A percentile compares a stretch with the other conserved stretches of the same genome.
These are phyloP conservation scores for Cliona cf. orientalis DNA, from an alignment of 37 sponge, comb jelly and placozoan species.

Conservation along the genomic window DNA sequence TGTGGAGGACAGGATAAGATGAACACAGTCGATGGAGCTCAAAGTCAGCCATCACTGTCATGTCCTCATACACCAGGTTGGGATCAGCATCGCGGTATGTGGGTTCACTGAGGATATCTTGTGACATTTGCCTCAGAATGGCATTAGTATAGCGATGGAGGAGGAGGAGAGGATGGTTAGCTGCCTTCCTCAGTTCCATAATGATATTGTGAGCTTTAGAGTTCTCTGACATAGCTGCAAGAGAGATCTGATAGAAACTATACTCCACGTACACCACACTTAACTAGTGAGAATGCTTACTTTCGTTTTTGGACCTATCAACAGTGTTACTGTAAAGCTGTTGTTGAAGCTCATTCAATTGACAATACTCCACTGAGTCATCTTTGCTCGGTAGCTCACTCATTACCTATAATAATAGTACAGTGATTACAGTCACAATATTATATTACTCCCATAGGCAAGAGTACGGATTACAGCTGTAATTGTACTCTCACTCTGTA, in stretches of 20 bases:
- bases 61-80: conserved; percentile 54
- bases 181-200: conserved; percentile 53
- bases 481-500: not conserved
- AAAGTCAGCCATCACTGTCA: conserved; percentile 74
- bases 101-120: conserved; percentile 52
- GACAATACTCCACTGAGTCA: conserved; percentile 20
- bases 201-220: conserved; percentile 22
- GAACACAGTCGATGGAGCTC: conserved; percentile 64
- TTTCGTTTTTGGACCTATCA: conserved; percentile 6
- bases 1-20: too few species aligned
- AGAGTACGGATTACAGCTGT: not conserved
- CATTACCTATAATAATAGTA: conserved; percentile 24
- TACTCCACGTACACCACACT: not conserved
- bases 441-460: not conserved
- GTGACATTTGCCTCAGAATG: conserved; percentile 33
- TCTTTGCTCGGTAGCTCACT: conserved; percentile 41
- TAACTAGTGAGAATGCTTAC: not conserved
- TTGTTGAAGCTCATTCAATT: conserved; percentile 23
- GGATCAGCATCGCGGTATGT: conserved; percentile 43
- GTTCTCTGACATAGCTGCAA: not conserved
- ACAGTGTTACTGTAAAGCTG: conserved; percentile 17
- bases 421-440: not conserved
- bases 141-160: conserved; percentile 36
- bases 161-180: conserved; percentile 56
- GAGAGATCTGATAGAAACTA: not conserved